These are phyloP conservation scores for Hippocampus guttulatus DNA, from an alignment of 2,113 vertebrate species.

Conservation along the genomic window DNA sequence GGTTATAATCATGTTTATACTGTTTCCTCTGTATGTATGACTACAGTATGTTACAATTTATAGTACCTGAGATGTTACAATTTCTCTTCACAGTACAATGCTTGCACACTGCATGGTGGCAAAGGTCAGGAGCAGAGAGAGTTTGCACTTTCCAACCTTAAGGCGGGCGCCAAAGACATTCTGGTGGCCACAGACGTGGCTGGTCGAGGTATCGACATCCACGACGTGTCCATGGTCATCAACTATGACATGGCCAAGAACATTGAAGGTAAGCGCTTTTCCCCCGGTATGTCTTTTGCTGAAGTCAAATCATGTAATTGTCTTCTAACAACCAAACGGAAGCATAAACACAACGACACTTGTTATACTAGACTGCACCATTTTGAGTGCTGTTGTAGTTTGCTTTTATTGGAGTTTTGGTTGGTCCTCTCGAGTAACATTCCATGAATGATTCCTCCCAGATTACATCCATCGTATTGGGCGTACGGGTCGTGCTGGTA, in stretches of 20 bases:
- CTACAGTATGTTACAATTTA: background rate
- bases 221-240: constrained; percentile 96
- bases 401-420: background rate
- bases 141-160: constrained; percentile 96
- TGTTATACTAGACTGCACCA: background rate
- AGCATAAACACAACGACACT: background rate
- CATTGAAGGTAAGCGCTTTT: constrained; percentile 83
- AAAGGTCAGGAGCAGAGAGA: constrained; percentile 98
- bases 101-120: constrained; percentile 94
- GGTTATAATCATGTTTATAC: background rate
- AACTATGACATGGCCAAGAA: constrained; percentile 99
- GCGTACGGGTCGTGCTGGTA: constrained; percentile 92
- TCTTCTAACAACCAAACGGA: background rate
- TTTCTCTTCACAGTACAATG: constrained; percentile 83
- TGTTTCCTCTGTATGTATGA: background rate
- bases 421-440: background rate
- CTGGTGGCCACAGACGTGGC: constrained; percentile 97
- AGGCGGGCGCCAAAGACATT: constrained; percentile 96
- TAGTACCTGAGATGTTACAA: background rate
- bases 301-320: background rate
- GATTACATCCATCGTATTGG: constrained; percentile 99
- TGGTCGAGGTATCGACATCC: constrained; percentile 96
- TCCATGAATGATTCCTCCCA: constrained; percentile 31
- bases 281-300: background rate
- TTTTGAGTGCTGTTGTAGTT: background rate